Evolutionary conservation across 2,797 vertebrate species (phyloP), one percentile per base, ranked within the genome.

Genomic region (Scleropages formosus): DNA sequence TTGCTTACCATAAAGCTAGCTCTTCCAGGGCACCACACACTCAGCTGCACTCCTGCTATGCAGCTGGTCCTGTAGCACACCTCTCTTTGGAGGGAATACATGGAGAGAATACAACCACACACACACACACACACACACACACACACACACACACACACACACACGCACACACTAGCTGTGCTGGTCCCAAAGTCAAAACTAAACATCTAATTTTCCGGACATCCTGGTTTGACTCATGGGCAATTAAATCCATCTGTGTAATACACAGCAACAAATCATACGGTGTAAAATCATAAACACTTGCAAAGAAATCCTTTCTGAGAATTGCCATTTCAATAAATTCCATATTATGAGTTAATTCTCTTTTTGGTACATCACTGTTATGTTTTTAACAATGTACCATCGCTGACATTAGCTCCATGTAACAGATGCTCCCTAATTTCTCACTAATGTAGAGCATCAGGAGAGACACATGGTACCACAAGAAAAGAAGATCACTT

Each of bases 1-100:
- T 65, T 47, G 24, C 15, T 65, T 73, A 56, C 61, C 51, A 13
- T n/a, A n/a, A 72, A 60, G 70, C 24, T 67, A 69, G 9, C 18
- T 46, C 67, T 69, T 49, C 4, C 67, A 22, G 31, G 46, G 44
- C 47, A 12, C 24, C 31, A 39, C 31, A 39, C 31, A 39, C 2
- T n/a, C n/a, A n/a, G n/a, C n/a, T n/a, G n/a, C n/a, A n/a, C n/a
- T 39, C 2, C n/a, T 39, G 31, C 31, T 39, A 63, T 22, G 26
- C 4, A 24, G 11, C 26, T 12, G 26, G 61, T 26, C 10, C 7
- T 26, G 61, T 63, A 20, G 20, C 24, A 15, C 22, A 63, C 11
- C 1, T 15, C 1, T 26, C 61, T 10, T 10, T 15, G 9, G 61
- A 22, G 15, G 63, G 20, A 8, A n/a, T 63, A 0, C 31, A 6